These are phyloP conservation scores for Lordiphosa mommai DNA, from an alignment of 1,140 invertebrate genomes.

Conservation along the genomic window DNA sequence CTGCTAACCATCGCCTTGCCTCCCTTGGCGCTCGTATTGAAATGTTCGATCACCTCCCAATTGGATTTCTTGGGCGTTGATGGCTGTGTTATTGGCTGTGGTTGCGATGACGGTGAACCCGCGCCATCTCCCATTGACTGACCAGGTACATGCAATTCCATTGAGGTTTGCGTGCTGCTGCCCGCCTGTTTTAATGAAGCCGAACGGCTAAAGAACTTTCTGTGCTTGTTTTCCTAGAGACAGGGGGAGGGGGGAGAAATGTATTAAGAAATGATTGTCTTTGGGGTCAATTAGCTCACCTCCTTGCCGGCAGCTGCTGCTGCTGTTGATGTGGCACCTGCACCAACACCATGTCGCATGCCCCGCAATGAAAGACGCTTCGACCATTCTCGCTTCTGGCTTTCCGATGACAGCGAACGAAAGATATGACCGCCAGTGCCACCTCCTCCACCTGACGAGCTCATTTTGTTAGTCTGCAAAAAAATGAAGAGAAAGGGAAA, in stretches of 20 bases:
- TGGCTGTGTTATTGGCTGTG: conserved; percentile 81
- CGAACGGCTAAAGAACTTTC: conserved; percentile 74
- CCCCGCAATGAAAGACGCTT: conserved; percentile 82
- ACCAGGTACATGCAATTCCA: conserved; percentile 74
- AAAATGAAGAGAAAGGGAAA: conserved; percentile 3
- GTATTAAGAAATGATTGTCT: conserved; percentile 26
- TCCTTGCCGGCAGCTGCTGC: conserved; percentile 46
- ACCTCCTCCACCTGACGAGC: conserved; percentile 7
- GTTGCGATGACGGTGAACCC: conserved; percentile 49
- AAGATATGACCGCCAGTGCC: conserved; percentile 59
- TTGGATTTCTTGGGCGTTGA: conserved; percentile 88
- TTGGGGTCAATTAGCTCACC: conserved; percentile 58
- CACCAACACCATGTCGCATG: conserved; percentile 78
- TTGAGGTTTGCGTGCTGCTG: conserved; percentile 51
- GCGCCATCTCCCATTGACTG: conserved; percentile 42
- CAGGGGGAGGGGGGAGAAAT: background rate
- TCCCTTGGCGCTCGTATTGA: conserved; percentile 81
- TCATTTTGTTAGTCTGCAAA: conserved; percentile 30
- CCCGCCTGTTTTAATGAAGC: conserved; percentile 74
- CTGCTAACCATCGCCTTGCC: conserved; percentile 81
- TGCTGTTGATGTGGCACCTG: background rate
- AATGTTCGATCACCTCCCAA: conserved; percentile 94
- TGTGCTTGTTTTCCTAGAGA: conserved; percentile 45
- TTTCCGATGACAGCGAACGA: conserved; percentile 79
- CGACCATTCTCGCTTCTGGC: conserved; percentile 82